Evolutionary conservation across 2,113 vertebrate genomes (phyloP), one percentile per base, ranked within the genome.

Genomic region (Centrocercus urophasianus): DNA sequence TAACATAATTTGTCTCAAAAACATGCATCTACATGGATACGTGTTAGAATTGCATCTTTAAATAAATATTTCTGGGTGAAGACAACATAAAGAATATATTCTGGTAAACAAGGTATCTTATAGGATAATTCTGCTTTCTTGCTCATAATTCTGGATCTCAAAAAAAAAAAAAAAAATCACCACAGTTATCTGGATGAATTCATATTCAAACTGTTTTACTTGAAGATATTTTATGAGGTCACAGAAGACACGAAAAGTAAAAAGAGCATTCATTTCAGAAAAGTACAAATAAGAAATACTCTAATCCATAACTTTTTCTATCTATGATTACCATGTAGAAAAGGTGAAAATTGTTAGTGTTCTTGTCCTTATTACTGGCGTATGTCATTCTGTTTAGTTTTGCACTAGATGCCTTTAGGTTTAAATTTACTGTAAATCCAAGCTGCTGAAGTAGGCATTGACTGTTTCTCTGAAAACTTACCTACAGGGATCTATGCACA

Each of bases 371-470:
- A n/a, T 42, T 90, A 34, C 8, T 87, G 65, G 30, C 2, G 75
- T 82, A 54, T 38, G 54, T 22, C 63, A 2, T 40, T 86, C 8
- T 83, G 16, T 94, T 93, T 93, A 79, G 50, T 83, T 66, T 56
- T 76, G 63, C 38, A 30, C 50, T 77, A 36, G 10, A 38, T 64
- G 60, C 70, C 78, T 93, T 69, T 60, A 81, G 67, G 56, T 56
- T 93, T 70, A 91, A 70, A 92, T 89, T 89, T 93, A 74, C 79
- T 77, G 82, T 95, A 95, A 96, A 95, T 88, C 79, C 60, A 93
- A 80, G 78, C 57, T 93, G 78, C 87, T 95, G 93, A 92, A 93
- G 81, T 56, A 83, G 71, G 60, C 82, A 89, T 83, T 85, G 67
- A 60, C 63, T 89, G 42, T 25, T 60, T 70, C 59, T 94, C 78